Percentiles rank a stretch among this genome's conserved stretches.
These are phyloP conservation scores for Andrena cerasifolii DNA, from an alignment of 1,140 invertebrate species.

Conservation along the genomic window DNA sequence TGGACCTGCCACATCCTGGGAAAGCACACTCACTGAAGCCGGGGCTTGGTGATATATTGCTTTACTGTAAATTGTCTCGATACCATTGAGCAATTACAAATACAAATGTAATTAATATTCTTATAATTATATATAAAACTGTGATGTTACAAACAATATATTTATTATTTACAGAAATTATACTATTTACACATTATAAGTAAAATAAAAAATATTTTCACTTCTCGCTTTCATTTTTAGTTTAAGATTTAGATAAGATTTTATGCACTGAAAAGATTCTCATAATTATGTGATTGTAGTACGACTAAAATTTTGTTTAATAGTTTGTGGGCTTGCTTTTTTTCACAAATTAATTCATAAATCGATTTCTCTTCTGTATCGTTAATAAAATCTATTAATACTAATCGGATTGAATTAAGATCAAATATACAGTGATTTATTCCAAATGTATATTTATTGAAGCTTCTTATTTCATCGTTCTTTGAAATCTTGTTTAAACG, in stretches of 20 bases:
- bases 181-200: background rate
- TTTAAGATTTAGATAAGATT: background rate
- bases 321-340: slow-evolving; percentile 62
- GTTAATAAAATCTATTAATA: slow-evolving; percentile 73
- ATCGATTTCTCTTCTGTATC: slow-evolving; percentile 73
- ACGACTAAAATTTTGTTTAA: slow-evolving; percentile 62
- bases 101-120: too few species aligned
- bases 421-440: slow-evolving; percentile 80
- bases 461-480: slow-evolving; percentile 63
- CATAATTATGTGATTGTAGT: slow-evolving; percentile 39
- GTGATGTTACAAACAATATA: too few species aligned
- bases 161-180: slow-evolving; percentile 2
- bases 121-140: too few species aligned
- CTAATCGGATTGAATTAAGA: slow-evolving; percentile 72
- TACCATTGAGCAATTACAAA: too few species aligned
- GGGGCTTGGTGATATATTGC: too few species aligned
- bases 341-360: slow-evolving; percentile 67
- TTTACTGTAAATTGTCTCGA: too few species aligned
- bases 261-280: background rate
- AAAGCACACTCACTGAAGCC: too few species aligned
- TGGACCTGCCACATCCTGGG: too few species aligned
- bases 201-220: background rate
- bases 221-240: background rate
- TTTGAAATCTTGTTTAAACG: slow-evolving; percentile 79
- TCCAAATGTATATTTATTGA: slow-evolving; percentile 75